These are phyloP conservation scores for Chrysina gloriosa DNA, from an alignment of 2,888 invertebrate species.

Conservation along the genomic window DNA sequence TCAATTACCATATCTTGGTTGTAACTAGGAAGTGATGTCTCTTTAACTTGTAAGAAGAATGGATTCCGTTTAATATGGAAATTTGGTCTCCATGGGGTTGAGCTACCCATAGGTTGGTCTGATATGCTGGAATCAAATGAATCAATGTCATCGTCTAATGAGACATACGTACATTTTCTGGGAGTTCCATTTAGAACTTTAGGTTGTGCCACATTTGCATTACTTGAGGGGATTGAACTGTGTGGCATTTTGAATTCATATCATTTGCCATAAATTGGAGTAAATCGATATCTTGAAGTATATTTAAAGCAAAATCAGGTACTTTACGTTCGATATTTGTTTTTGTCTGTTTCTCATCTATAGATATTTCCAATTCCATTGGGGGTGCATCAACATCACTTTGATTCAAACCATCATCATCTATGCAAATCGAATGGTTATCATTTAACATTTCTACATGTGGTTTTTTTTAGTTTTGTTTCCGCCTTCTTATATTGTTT, in stretches of 20 bases:
- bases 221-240: too few relatives aligned
- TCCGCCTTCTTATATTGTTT: not conserved
- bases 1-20: conserved; percentile 45
- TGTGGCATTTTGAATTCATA: too few relatives aligned
- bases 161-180: not conserved
- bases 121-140: conserved; percentile 2
- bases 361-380: conserved; percentile 4
- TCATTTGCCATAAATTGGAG: not conserved
- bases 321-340: not conserved
- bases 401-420: not conserved
- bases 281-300: conserved; percentile 10
- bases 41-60: conserved; percentile 37
- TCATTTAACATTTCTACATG: not conserved
- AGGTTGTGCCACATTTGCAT: not conserved
- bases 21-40: conserved; percentile 41
- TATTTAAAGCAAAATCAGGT: conserved; percentile 9
- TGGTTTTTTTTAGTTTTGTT: not conserved
- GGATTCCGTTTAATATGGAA: conserved; percentile 37
- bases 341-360: not conserved
- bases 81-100: conserved; percentile 42
- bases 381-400: conserved; percentile 8
- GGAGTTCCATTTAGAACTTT: not conserved
- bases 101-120: not conserved
- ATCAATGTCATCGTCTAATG: not conserved
- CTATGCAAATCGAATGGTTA: too few relatives aligned